Evolutionary conservation across 2,113 vertebrate species (phyloP), one percentile per base, ranked within the genome.

Genomic region (Urocitellus parryii): DNA sequence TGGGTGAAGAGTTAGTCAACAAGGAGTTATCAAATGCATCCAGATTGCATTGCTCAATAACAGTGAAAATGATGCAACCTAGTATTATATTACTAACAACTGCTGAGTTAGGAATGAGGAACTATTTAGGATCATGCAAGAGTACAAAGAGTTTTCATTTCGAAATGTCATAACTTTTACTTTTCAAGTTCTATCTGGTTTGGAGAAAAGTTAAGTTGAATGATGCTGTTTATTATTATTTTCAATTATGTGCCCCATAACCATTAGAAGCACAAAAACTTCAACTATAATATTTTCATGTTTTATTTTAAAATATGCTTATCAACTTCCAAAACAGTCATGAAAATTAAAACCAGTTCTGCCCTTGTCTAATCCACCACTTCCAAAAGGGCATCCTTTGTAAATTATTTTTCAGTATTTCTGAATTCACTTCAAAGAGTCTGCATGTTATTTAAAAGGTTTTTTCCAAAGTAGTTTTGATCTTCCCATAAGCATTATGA

Each of bases 361-460:
- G 74, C 12, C 25, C 34, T 86, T 84, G 70, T 96, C 89, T 63
- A 92, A 95, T 16, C 20, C 58, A 58, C 90, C 34, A 61, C 32
- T 93, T 96, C 77, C 83, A 95, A 97, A 87, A 92, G 74, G 74
- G 58, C 79, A 92, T 97, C 95, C 96, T 96, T 97, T 88, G 72
- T 81, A 91, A 96, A 96, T 94, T 96, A 94, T 87, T 97, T 97
- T 94, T 95, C 83, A 92, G 45, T 88, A 73, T 95, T 97, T 96
- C 76, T 97, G 84, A 96, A 94, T 82, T 94, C 72, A 96, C 87
- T 97, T 97, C 94, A 97, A 96, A 97, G 80, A 91, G 42, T 93
- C 81, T 95, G 53, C 76, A 53, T 97, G 96, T 94, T 91, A 95
- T 96, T 97, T 94, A 89, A 96, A 97, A 97, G 79, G 0, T 80